phyloP scores from a whole-genome alignment of 1,140 invertebrate genomes.

The Diorhabda carinulata region DNA sequence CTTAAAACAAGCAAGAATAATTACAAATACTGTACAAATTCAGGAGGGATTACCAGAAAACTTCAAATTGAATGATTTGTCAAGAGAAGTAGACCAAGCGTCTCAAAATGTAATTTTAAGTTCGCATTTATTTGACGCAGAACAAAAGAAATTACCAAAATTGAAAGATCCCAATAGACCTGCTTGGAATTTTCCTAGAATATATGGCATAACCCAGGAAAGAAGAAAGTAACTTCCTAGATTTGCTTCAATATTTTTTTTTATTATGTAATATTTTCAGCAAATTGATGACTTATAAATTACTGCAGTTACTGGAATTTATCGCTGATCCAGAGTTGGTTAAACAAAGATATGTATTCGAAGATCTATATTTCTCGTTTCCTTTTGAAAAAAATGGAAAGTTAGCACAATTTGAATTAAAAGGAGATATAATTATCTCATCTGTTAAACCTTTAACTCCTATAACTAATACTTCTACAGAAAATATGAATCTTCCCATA shows the following conservation, averaged over 20 bases:
- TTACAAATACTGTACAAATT: conserved; percentile 71
- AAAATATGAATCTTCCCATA: conserved; percentile 57
- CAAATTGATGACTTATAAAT: conserved; percentile 62
- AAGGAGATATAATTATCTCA: conserved; percentile 61
- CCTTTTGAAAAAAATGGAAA: conserved; percentile 60
- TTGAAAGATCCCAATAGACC: conserved; percentile 64
- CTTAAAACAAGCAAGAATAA: conserved; percentile 63
- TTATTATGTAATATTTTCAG: conserved; percentile 50
- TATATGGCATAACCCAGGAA: conserved; percentile 66
- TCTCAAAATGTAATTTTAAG: conserved; percentile 61
- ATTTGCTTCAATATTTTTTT: background rate
- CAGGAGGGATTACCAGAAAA: conserved; percentile 57
- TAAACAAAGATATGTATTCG: conserved; percentile 54
- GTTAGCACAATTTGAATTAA: conserved; percentile 60
- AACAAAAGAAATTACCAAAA: conserved; percentile 72
- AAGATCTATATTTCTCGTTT: conserved; percentile 55
- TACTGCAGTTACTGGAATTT: conserved; percentile 68
- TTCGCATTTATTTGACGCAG: conserved; percentile 72
- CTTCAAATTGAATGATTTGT: conserved; percentile 49
- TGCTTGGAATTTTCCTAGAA: conserved; percentile 64
- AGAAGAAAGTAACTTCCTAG: conserved; percentile 63
- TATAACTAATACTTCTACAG: conserved; percentile 46
- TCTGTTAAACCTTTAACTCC: conserved; percentile 58
- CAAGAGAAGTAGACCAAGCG: conserved; percentile 52
- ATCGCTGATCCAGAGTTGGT: conserved; percentile 51